Evolutionary conservation across 2,113 vertebrate genomes (phyloP).

Genomic region (Rhizomys pruinosus): DNA sequence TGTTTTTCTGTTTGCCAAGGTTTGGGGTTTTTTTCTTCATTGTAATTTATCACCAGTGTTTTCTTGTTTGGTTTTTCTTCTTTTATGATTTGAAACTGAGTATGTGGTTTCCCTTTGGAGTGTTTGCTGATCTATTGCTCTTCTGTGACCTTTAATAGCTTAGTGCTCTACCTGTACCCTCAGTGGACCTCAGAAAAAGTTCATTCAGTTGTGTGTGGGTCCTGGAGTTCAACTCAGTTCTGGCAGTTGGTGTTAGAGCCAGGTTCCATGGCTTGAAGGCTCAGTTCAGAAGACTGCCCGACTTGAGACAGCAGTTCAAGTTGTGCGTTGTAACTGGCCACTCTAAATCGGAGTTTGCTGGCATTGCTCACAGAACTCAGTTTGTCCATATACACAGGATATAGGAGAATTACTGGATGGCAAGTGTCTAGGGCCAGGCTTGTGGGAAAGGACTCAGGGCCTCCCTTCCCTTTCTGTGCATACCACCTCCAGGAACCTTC

Average conservation of each 20-base stretch:
- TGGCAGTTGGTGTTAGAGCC: not conserved
- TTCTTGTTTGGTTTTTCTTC: constrained; percentile 1
- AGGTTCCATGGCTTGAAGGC: not conserved
- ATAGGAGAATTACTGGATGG: not conserved
- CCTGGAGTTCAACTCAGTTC: not conserved
- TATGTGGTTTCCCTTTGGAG: not conserved
- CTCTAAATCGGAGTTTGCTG: not conserved
- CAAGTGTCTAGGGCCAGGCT: not conserved
- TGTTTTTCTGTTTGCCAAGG: constrained; percentile 2
- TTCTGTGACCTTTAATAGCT: not conserved
- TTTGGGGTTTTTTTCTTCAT: not conserved
- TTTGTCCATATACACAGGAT: not conserved
- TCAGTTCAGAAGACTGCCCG: not conserved
- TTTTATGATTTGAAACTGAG: constrained; percentile 14
- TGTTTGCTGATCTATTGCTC: not conserved
- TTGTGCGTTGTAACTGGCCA: not conserved
- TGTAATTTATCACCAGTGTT: constrained; percentile 11
- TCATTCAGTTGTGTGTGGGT: not conserved
- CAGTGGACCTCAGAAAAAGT: not conserved
- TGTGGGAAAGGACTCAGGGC: not conserved
- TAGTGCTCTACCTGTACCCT: not conserved
- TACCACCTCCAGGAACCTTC: not conserved
- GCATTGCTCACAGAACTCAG: not conserved
- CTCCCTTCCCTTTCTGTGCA: no score
- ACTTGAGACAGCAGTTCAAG: not conserved